Percentiles rank a stretch among this genome's conserved stretches.
Evolutionary conservation across 2,888 invertebrate genomes (phyloP).

Genomic region (Drosophila formosana): DNA sequence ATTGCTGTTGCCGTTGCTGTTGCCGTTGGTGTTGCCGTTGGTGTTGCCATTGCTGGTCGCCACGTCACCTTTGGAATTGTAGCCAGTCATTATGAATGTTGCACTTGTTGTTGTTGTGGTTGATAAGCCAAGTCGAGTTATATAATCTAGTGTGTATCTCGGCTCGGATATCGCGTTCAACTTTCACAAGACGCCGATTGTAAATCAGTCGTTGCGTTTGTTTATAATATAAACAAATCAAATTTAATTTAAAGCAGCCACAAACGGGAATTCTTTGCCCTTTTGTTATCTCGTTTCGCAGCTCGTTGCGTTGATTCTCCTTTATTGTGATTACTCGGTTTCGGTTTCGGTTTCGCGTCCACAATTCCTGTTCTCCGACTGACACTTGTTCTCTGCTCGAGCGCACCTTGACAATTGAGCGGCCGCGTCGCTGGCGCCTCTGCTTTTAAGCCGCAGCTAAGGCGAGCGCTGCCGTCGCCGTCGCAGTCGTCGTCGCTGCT

Average conservation of each 20-base stretch:
- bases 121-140: conserved; percentile 21
- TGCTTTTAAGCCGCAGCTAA: conserved; percentile 55
- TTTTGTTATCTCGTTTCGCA: conserved; percentile 66
- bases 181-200: conserved; percentile 20
- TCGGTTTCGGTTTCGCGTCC: conserved; percentile 34
- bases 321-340: conserved; percentile 28
- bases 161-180: background rate
- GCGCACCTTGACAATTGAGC: conserved; percentile 60
- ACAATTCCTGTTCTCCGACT: conserved; percentile 5
- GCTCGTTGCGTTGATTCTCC: conserved; percentile 21
- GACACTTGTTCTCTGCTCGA: conserved; percentile 56
- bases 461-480: conserved; percentile 11
- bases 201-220: conserved; percentile 17
- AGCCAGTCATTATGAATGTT: conserved; percentile 65
- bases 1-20: conserved; percentile 32
- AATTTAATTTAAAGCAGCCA: conserved; percentile 40
- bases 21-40: conserved; percentile 20
- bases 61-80: conserved; percentile 58
- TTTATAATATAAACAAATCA: conserved; percentile 38
- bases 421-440: conserved; percentile 23
- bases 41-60: conserved; percentile 55
- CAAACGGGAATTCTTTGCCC: conserved; percentile 48
- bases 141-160: conserved; percentile 21
- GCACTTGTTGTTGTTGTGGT: conserved; percentile 15
- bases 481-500: background rate